phyloP scores from a whole-genome alignment of 2,113 vertebrate genomes.

The Oreochromis tanganicae region DNA sequence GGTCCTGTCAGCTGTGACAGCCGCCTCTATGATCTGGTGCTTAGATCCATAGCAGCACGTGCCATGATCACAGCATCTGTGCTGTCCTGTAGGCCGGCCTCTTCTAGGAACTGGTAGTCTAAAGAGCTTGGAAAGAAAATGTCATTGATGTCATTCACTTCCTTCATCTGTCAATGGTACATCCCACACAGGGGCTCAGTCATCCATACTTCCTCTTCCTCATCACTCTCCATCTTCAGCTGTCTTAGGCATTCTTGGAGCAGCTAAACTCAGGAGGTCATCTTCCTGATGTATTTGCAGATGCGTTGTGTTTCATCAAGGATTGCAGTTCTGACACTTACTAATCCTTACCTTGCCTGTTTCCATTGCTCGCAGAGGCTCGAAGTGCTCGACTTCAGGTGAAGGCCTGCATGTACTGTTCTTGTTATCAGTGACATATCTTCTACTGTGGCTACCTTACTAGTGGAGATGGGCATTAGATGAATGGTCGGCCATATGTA shows the following conservation, averaged over 20 bases:
- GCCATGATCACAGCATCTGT: not conserved
- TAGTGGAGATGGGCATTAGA: not conserved
- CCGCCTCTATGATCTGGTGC: not conserved
- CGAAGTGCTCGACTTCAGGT: not conserved
- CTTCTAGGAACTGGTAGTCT: not conserved
- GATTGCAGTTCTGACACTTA: not conserved
- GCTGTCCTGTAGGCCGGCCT: not conserved
- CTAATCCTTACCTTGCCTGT: not conserved
- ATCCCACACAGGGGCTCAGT: not conserved
- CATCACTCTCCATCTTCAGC: not conserved
- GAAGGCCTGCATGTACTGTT: not conserved
- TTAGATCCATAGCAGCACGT: not conserved
- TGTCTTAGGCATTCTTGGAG: not conserved
- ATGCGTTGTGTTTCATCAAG: not conserved
- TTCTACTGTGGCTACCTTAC: not conserved
- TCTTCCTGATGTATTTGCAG: not conserved
- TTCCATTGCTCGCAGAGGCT: not conserved
- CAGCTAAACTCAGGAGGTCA: not conserved
- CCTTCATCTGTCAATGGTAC: not conserved
- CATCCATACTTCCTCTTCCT: not conserved
- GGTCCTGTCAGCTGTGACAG: not conserved
- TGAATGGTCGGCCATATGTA: not conserved
- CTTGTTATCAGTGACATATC: not conserved
- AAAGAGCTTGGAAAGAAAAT: too few relatives aligned
- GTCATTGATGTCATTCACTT: not conserved